A percentile compares a stretch with the other conserved stretches of the same genome.
phyloP scores from a whole-genome alignment of 2,888 invertebrate genomes.

The Dynastes tityus region DNA sequence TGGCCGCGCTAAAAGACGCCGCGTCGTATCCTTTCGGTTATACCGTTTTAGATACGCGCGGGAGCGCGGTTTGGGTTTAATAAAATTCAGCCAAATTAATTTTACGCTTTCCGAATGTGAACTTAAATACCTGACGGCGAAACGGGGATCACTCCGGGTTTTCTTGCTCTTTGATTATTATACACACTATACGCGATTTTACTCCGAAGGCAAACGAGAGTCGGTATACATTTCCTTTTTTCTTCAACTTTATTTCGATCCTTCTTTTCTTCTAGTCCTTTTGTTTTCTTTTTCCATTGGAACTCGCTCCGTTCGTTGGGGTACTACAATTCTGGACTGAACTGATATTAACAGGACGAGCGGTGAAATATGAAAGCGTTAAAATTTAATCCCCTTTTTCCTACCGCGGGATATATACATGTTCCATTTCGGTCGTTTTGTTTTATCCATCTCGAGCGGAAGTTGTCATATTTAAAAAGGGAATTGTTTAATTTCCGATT shows the following conservation, averaged over 20 bases:
- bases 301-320: neutral
- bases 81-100: conserved; percentile 45
- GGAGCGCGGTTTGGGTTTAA: conserved; percentile 18
- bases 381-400: conserved; percentile 40
- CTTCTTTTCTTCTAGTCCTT: neutral
- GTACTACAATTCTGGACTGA: neutral
- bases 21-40: neutral
- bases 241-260: neutral
- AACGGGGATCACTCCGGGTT: neutral
- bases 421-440: conserved; percentile 13
- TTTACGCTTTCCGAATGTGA: conserved; percentile 45
- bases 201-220: conserved; percentile 30
- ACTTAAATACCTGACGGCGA: conserved; percentile 32
- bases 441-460: conserved; percentile 24
- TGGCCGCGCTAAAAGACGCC: too few species aligned
- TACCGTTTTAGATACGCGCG: neutral
- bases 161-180: conserved; percentile 14
- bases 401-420: neutral
- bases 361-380: conserved; percentile 44
- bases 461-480: conserved; percentile 28
- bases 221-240: neutral
- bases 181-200: neutral
- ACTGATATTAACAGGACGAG: conserved; percentile 30
- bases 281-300: neutral
- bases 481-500: conserved; percentile 27